These are phyloP conservation scores for Dryas iulia DNA, from an alignment of 1,140 invertebrate species.

Conservation along the genomic window DNA sequence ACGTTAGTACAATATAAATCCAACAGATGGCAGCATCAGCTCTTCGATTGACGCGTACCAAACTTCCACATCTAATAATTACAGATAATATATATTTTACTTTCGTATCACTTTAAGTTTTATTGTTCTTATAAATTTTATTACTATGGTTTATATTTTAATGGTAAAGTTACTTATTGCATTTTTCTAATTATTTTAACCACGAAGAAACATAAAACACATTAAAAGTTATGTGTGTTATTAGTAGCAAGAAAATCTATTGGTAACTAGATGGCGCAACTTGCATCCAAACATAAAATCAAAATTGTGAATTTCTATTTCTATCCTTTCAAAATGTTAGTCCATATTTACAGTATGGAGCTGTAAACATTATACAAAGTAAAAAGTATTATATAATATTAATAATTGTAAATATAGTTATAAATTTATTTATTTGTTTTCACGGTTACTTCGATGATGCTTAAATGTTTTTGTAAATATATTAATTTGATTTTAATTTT, in stretches of 20 bases:
- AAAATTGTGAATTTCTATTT: no score
- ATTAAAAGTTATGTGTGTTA: background rate
- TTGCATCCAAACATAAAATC: background rate
- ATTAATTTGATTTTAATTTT: no score
- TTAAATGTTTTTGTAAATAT: no score
- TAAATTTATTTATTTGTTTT: no score
- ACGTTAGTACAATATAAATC: background rate
- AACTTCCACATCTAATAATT: slow-evolving; percentile 14
- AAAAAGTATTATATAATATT: no score
- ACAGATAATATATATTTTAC: slow-evolving; percentile 5
- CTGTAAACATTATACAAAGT: no score
- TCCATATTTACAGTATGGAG: no score
- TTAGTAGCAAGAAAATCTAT: background rate
- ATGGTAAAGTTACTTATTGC: background rate
- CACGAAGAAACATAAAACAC: background rate
- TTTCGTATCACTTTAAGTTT: background rate
- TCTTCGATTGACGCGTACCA: slow-evolving; percentile 30
- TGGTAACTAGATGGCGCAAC: background rate
- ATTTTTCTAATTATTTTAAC: background rate
- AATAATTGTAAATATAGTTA: no score
- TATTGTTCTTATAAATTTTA: background rate
- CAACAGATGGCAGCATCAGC: slow-evolving; percentile 37
- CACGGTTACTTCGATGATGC: no score
- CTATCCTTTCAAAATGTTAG: no score
- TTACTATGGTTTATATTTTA: background rate